Evolutionary conservation across 2,888 invertebrate genomes (phyloP).

Genomic region (Alloscopus bannaensis): DNA sequence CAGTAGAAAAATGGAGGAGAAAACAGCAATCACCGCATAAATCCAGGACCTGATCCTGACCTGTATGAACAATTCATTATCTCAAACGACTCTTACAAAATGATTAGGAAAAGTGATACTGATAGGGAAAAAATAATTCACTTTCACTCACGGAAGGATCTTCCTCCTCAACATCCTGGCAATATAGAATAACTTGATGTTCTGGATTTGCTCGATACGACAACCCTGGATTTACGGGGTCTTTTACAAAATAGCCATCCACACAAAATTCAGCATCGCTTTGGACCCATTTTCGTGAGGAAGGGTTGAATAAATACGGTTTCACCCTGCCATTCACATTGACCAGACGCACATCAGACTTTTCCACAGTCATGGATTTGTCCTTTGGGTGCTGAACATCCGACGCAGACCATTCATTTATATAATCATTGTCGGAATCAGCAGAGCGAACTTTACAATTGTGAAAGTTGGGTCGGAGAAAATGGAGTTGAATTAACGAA

Average conservation of each 20-base stretch:
- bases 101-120: neutral
- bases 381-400: neutral
- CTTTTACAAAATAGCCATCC: neutral
- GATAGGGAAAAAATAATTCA: neutral
- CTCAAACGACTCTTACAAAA: neutral
- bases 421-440: neutral
- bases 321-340: slow-evolving; percentile 2
- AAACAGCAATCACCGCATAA: neutral
- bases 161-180: neutral
- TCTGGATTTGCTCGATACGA: neutral
- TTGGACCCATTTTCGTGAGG: neutral
- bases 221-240: neutral
- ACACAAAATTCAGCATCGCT: neutral
- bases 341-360: neutral
- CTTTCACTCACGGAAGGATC: neutral
- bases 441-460: no score
- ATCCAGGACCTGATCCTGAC: slow-evolving; percentile 18
- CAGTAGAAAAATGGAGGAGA: slow-evolving; percentile 3
- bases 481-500: neutral
- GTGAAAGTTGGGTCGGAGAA: neutral
- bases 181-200: neutral
- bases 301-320: neutral
- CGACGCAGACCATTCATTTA: neutral
- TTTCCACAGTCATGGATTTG: no score
- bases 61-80: neutral